Percentiles rank a stretch among this genome's conserved stretches.
Conservation (phyloP, 2,113 vertebrate genomes). For the Peromyscus leucopus region DNA sequence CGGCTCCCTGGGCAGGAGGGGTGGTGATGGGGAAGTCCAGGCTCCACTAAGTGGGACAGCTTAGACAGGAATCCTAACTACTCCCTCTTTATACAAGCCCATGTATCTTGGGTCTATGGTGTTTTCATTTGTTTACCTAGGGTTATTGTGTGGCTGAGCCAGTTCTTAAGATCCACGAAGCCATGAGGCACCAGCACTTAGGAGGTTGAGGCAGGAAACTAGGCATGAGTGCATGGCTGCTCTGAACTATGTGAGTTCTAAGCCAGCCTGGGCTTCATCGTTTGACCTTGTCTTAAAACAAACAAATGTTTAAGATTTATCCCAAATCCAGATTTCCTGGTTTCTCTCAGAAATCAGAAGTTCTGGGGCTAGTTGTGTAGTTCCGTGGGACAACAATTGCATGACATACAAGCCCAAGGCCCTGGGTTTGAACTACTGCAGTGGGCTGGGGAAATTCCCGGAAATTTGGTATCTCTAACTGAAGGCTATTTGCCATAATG, state of each 20-base stretch:
- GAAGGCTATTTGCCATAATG: no score
- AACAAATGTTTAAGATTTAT: not conserved
- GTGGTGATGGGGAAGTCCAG: not conserved
- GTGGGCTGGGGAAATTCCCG: not conserved
- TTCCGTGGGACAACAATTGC: not conserved
- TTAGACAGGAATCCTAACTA: not conserved
- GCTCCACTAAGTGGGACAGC: not conserved
- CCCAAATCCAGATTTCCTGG: not conserved
- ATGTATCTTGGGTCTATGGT: rapidly evolving
- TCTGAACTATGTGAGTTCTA: not conserved
- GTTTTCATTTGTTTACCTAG: not conserved
- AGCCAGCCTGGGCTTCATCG: not conserved
- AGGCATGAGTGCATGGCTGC: not conserved
- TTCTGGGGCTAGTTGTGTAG: not conserved
- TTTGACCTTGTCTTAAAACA: not conserved
- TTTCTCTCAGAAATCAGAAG: not conserved
- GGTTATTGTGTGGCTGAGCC: not conserved
- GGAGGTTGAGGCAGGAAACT: not conserved
- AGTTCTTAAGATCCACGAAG: not conserved
- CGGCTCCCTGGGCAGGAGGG: not conserved
- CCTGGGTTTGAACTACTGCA: not conserved
- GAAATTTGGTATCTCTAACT: not conserved
- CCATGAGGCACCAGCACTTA: not conserved
- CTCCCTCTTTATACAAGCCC: not conserved
- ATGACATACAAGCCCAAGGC: not conserved